Conservation (phyloP, 2,113 vertebrate genomes). For the Oryzias melastigma region DNA sequence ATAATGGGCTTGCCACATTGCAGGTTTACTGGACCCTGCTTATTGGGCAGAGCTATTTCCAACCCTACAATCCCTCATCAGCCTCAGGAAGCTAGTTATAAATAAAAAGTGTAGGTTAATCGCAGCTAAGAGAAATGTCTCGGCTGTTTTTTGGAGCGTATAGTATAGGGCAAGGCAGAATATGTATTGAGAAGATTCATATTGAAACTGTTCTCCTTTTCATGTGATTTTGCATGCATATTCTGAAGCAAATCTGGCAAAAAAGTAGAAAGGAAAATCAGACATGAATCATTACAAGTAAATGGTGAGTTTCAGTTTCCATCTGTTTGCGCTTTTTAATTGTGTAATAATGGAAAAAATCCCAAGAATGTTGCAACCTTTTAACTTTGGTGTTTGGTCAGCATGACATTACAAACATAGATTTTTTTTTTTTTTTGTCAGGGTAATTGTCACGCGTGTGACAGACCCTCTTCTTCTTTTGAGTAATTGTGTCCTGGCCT, state of each 20-base stretch:
- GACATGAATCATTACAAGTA: conserved; percentile 2
- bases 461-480: conserved; percentile 45
- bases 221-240: neutral
- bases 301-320: neutral
- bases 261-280: neutral
- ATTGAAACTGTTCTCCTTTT: no score
- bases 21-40: conserved; percentile 74
- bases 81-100: conserved; percentile 77
- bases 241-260: neutral
- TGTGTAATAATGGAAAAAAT: conserved; percentile 18
- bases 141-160: conserved; percentile 16
- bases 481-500: conserved; percentile 29
- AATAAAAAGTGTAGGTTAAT: conserved; percentile 78
- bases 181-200: neutral
- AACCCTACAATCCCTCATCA: conserved; percentile 78
- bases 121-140: conserved; percentile 46
- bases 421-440: conserved; percentile 9
- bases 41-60: conserved; percentile 80
- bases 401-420: conserved; percentile 26
- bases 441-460: conserved; percentile 32
- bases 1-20: conserved; percentile 77
- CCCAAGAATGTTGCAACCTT: conserved; percentile 4
- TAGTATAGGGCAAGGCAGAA: conserved; percentile 26
- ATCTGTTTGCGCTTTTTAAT: conserved; percentile 1
- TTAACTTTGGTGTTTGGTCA: conserved; percentile 8